phyloP scores from a whole-genome alignment of 2,888 invertebrate species.

The Crepidodera aurea region DNA sequence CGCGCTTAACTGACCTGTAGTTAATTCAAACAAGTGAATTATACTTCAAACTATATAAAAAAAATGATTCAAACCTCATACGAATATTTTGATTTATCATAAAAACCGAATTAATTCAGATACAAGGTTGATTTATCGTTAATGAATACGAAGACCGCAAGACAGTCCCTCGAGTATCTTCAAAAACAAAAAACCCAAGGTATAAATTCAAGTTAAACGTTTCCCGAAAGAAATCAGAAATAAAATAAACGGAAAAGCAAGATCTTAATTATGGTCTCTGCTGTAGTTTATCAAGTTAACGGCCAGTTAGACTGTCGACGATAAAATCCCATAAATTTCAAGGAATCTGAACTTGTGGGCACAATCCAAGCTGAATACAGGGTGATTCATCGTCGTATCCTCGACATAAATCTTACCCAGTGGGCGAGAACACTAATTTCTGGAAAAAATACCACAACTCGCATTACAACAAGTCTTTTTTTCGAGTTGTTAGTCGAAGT shows the following conservation, averaged over 20 bases:
- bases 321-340: slow-evolving; percentile 50
- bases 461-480: no score
- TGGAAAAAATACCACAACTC: no score
- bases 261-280: slow-evolving; percentile 53
- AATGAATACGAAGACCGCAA: background rate
- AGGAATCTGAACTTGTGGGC: slow-evolving; percentile 4
- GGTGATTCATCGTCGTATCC: background rate
- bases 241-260: slow-evolving; percentile 33
- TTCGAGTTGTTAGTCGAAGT: no score
- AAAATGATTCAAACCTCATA: no score
- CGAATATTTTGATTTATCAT: no score
- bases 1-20: no score
- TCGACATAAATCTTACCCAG: no score
- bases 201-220: slow-evolving; percentile 26
- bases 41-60: no score
- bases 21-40: no score
- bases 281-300: slow-evolving; percentile 52
- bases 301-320: slow-evolving; percentile 50
- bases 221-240: slow-evolving; percentile 24
- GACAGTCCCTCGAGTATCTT: background rate
- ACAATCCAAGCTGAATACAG: background rate
- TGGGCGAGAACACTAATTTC: no score
- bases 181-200: background rate
- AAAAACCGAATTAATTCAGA: no score
- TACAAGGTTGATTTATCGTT: background rate